Evolutionary conservation across 2,888 invertebrate species (phyloP), one percentile per base, ranked within the genome.

Genomic region (Zaprionus obscuricornis): DNA sequence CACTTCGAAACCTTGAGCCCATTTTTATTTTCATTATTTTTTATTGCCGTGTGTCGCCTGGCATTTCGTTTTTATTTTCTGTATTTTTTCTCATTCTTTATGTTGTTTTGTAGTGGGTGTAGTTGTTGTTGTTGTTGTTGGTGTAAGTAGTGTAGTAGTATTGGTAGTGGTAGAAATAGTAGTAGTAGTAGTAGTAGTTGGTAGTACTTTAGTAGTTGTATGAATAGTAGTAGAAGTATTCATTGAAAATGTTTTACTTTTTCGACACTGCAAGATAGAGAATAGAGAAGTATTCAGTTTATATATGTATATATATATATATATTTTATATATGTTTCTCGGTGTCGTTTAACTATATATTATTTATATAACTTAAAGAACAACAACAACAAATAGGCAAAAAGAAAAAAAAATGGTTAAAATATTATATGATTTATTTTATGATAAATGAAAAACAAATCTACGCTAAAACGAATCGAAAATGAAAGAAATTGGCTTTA

Each of bases 251-350:
- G 74, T 66, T 57, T 84, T 87, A 88, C 77, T 87, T 85, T 87
- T 88, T 76, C 84, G 85, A 86, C 87, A 88, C 88, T 88, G 88
- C 85, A 88, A 88, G 58, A 88, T 86, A 88, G 77, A 88, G 73
- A 85, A 84, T 86, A 76, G 86, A 66, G 78, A 70, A 79, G 70
- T 68, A 67, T 72, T 74, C 55, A 81, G 74, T 79, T 73, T 74
- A 71, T n/a, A n/a, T n/a, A n/a, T n/a, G n/a, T n/a, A 76, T 59
- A 66, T 11, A 24, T 66, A 47, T 36, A 49, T 33, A 18, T 65
- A 60, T 37, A 34, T 42, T 16, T 11, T 62, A 27, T 16, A 3
- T 39, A 16, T 13, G 16, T 29, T 42, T n/a, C 20, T 31, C 18
- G 26, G 26, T 46, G 22, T 36, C 34, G 14, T 33, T 14, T 13